Evolutionary conservation across 2,113 vertebrate genomes (phyloP), one percentile per base, ranked within the genome.

Genomic region (Tragulus kanchil): DNA sequence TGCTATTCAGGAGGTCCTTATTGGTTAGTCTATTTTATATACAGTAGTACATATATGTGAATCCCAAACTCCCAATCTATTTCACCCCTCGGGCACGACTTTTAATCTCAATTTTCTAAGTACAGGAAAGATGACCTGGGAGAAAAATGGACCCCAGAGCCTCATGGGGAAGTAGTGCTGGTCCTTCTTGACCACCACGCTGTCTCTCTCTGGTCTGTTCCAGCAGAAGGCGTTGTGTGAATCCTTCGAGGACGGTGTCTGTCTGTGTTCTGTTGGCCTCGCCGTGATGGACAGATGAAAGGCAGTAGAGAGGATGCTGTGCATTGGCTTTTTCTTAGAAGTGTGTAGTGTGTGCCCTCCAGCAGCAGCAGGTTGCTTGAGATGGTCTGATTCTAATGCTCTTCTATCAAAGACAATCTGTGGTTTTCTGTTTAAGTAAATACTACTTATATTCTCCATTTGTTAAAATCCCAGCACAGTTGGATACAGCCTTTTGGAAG

Each of bases 171-270:
- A 50, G 9, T 59, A 13, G 1, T 36, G 65, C 52, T 87, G 12
- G 5, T 17, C 1, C 42, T 45, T 6, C 77, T 12, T 59, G 77
- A 8, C 36, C 5, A 7, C 75, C 25, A 3, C 36, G 25, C 26
- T 16, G 52, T 79, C 26, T 16, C 45, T 79, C 45, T 21, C 69
- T 5, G 8, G 6, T 48, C 5, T 42, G 11, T 42, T 67, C 17
- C 83, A 25, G 15, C 10, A 59, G 78, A 89, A 65, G 65, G n/a
- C 65, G 25, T 62, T 12, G 6, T 42, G 5, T 1, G 3, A 36
- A 79, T 7, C 36, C 10, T 25, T 45, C 17, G 26, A 52, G 45
- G 50, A 54, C 48, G 1, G 1, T 0, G 8, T n/a, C 26, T 0
- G 0, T 45, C 31, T 56, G 21, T 5, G 3, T 25, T 73, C 28